Conservation (phyloP, 2,888 invertebrate genomes). For the Lamellibrachia satsuma region DNA sequence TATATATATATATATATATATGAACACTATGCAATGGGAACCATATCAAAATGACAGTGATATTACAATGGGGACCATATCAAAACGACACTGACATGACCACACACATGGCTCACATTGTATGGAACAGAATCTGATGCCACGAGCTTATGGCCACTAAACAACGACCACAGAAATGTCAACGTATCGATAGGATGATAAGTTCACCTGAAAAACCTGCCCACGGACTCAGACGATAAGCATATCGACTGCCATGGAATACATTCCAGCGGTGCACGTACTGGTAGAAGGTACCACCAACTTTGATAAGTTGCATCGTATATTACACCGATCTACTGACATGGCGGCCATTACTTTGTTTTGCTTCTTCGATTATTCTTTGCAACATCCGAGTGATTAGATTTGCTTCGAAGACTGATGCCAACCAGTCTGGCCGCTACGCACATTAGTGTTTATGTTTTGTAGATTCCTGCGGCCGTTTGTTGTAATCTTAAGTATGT, state of each 20-base stretch:
- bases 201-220: not conserved
- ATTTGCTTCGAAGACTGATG: not conserved
- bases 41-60: not conserved
- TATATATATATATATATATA: not conserved
- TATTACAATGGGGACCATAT: not conserved
- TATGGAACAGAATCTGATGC: not conserved
- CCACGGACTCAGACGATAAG: not conserved
- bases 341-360: not conserved
- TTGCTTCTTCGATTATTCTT: not conserved
- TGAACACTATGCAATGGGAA: not conserved
- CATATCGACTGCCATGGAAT: not conserved
- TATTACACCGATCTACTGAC: constrained; percentile 1
- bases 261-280: not conserved
- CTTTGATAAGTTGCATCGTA: constrained; percentile 3
- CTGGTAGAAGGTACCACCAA: not conserved
- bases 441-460: not conserved
- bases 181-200: not conserved
- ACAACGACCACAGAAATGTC: not conserved
- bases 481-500: not conserved
- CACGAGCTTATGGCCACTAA: not conserved
- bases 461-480: not conserved
- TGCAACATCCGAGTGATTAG: not conserved
- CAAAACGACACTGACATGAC: not conserved
- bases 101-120: not conserved
- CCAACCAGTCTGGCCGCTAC: not conserved